These are phyloP conservation scores for Gadopsis marmoratus DNA, from an alignment of 2,797 vertebrate genomes.

Conservation along the genomic window DNA sequence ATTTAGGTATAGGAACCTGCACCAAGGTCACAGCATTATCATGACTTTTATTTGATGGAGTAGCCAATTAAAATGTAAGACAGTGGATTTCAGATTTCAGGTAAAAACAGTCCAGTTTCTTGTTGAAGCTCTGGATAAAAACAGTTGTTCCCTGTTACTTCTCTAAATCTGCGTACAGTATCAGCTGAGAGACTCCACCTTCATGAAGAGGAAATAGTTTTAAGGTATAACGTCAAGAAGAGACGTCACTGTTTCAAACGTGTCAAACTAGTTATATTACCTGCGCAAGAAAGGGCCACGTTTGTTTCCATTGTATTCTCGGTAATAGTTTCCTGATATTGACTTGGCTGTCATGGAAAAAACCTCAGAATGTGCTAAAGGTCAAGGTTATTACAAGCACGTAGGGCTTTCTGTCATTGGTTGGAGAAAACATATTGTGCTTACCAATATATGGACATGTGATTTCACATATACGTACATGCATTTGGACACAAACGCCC, in stretches of 20 bases:
- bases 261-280: constrained; percentile 28
- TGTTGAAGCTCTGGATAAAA: background rate
- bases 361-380: background rate
- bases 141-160: background rate
- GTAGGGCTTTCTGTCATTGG: background rate
- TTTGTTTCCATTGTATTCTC: background rate
- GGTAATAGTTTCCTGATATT: background rate
- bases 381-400: background rate
- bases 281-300: background rate
- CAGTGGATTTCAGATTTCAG: background rate
- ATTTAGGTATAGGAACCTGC: too few relatives aligned
- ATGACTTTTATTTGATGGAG: too few relatives aligned
- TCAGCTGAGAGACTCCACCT: background rate
- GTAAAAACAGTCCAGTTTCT: background rate
- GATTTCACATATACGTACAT: background rate
- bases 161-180: background rate
- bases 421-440: background rate
- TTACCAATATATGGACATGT: background rate
- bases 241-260: constrained; percentile 5
- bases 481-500: background rate
- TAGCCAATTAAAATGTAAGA: too few relatives aligned
- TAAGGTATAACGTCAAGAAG: background rate
- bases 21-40: too few relatives aligned
- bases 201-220: constrained; percentile 17
- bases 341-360: background rate